These are phyloP conservation scores for Ecliptopera silaceata DNA, from an alignment of 2,888 invertebrate genomes.

Conservation along the genomic window DNA sequence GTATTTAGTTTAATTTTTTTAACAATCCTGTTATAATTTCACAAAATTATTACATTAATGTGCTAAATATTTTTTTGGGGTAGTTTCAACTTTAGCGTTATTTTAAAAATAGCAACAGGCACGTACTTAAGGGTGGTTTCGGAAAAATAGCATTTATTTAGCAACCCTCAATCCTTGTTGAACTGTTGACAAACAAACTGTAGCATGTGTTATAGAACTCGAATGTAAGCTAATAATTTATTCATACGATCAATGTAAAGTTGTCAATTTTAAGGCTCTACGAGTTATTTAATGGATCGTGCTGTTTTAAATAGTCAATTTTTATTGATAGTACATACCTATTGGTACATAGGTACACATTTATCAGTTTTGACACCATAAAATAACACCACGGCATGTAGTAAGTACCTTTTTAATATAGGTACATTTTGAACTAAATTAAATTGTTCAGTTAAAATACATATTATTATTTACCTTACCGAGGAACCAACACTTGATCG, in stretches of 20 bases:
- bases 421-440: neutral
- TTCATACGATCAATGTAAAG: neutral
- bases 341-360: too few species aligned
- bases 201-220: too few species aligned
- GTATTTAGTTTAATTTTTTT: too few species aligned
- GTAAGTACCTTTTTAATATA: neutral
- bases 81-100: neutral
- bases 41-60: too few species aligned
- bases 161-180: neutral
- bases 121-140: neutral
- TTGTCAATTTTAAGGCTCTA: neutral
- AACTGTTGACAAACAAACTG: neutral
- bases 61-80: too few species aligned
- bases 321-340: neutral
- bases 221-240: neutral
- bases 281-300: neutral
- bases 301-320: neutral
- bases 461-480: neutral
- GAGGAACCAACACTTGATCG: neutral
- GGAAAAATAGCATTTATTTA: neutral
- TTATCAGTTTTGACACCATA: neutral
- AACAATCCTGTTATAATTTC: too few species aligned
- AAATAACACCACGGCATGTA: neutral
- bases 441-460: neutral
- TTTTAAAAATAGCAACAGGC: neutral